A percentile compares a stretch with the other conserved stretches of the same genome.
These are phyloP conservation scores for Imbricaverruca yamaguchii DNA, from an alignment of 2,888 invertebrate genomes.

Conservation along the genomic window DNA sequence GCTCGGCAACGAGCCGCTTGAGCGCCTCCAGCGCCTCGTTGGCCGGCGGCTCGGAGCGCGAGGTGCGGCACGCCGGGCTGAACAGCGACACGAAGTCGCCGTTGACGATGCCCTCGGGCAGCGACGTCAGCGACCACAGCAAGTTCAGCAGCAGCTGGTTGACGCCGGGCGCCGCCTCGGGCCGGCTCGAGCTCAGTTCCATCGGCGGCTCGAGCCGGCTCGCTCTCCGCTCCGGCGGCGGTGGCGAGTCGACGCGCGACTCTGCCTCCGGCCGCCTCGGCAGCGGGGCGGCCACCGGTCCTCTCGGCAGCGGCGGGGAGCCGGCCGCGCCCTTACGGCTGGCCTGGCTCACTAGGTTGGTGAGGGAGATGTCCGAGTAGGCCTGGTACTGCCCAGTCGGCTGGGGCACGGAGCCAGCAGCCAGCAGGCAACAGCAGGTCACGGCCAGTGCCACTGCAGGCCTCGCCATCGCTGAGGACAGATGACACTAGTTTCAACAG, in stretches of 20 bases:
- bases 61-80: not conserved
- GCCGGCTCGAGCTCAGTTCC: not conserved
- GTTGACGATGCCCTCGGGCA: not conserved
- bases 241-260: not conserved
- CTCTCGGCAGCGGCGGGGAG: not conserved
- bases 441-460: not conserved
- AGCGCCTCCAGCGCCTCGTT: not conserved
- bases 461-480: not conserved
- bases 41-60: not conserved
- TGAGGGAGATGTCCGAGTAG: not conserved
- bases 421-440: not conserved
- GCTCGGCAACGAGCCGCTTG: not conserved
- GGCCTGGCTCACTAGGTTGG: not conserved
- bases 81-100: not conserved
- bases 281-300: not conserved
- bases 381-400: not conserved
- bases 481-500: too few relatives aligned
- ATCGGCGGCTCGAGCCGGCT: not conserved
- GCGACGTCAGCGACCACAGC: not conserved
- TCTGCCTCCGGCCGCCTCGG: not conserved
- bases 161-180: not conserved
- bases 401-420: not conserved
- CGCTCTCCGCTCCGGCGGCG: not conserved
- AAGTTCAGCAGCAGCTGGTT: not conserved
- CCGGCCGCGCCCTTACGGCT: not conserved